Conservation (phyloP, 2,113 vertebrate species). For the Ellobius talpinus region DNA sequence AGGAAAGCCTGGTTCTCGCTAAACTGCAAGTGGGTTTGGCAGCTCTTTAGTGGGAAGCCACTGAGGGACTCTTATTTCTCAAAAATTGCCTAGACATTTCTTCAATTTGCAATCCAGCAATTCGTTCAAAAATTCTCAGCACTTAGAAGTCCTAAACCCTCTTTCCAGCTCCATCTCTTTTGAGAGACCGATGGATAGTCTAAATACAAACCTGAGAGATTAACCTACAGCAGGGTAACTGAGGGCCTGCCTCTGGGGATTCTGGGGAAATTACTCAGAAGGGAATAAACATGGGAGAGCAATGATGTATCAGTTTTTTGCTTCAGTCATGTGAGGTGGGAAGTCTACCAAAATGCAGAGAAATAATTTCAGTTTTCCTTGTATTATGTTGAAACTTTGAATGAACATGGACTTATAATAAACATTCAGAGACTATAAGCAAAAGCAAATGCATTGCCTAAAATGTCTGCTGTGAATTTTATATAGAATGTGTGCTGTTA, state of each 20-base stretch:
- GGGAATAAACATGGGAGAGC: neutral
- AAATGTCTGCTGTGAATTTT: conserved; percentile 22
- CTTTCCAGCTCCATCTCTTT: neutral
- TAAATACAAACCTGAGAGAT: conserved; percentile 24
- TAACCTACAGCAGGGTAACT: neutral
- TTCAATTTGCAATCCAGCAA: conserved; percentile 30
- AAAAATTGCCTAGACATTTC: conserved; percentile 51
- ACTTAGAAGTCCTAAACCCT: neutral
- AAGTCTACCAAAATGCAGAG: neutral
- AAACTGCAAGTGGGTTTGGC: neutral
- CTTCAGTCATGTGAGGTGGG: neutral
- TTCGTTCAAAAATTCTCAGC: conserved; percentile 28
- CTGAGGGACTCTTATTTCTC: neutral
- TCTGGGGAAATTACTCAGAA: neutral
- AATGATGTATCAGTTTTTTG: neutral
- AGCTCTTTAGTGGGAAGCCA: neutral
- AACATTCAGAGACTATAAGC: conserved; percentile 32
- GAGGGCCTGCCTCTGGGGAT: neutral
- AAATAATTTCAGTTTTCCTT: neutral
- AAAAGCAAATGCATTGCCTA: conserved; percentile 39
- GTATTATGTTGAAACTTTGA: conserved; percentile 22
- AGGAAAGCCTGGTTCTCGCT: conserved; percentile 29
- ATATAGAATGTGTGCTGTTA: neutral
- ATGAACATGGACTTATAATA: neutral
- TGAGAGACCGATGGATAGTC: neutral